Conservation (phyloP, 1,140 invertebrate genomes). For the Drosophila lowei region DNA sequence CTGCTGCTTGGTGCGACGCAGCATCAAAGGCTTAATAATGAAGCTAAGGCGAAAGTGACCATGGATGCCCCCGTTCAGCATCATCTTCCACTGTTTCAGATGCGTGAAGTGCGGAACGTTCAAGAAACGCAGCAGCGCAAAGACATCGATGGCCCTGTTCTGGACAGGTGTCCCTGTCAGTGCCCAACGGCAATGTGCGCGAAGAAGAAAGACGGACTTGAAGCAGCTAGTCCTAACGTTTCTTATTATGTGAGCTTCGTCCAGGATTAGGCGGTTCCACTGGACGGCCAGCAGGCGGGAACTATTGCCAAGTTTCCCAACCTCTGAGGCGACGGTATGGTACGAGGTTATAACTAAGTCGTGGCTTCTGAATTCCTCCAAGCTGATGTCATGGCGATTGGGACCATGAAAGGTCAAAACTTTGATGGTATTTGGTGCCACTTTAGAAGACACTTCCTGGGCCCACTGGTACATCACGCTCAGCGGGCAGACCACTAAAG, state of each 20-base stretch:
- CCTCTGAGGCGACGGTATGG: conserved; percentile 22
- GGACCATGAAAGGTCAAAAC: conserved; percentile 44
- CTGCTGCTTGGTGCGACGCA: conserved; percentile 49
- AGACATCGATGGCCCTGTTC: conserved; percentile 51
- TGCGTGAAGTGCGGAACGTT: conserved; percentile 45
- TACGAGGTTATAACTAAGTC: conserved; percentile 56
- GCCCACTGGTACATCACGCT: conserved; percentile 56
- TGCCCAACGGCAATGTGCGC: conserved; percentile 41
- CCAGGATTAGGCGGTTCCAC: conserved; percentile 54
- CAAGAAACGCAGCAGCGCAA: conserved; percentile 46
- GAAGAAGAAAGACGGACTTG: conserved; percentile 11
- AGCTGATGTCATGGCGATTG: conserved; percentile 26
- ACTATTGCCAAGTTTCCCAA: not conserved
- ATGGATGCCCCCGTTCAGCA: conserved; percentile 23
- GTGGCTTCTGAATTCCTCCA: conserved; percentile 11
- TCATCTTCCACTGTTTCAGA: conserved; percentile 32
- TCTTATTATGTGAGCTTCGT: conserved; percentile 51
- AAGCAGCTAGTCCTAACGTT: conserved; percentile 36
- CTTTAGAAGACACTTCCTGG: conserved; percentile 38
- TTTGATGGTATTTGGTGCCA: conserved; percentile 17
- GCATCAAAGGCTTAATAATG: conserved; percentile 49
- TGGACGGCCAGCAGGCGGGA: conserved; percentile 37
- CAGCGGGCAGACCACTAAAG: conserved; percentile 52
- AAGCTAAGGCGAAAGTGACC: conserved; percentile 37
- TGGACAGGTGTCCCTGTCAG: conserved; percentile 59